These are phyloP conservation scores for Drosophila imparisetae DNA, from an alignment of 2,888 invertebrate species.

Conservation along the genomic window DNA sequence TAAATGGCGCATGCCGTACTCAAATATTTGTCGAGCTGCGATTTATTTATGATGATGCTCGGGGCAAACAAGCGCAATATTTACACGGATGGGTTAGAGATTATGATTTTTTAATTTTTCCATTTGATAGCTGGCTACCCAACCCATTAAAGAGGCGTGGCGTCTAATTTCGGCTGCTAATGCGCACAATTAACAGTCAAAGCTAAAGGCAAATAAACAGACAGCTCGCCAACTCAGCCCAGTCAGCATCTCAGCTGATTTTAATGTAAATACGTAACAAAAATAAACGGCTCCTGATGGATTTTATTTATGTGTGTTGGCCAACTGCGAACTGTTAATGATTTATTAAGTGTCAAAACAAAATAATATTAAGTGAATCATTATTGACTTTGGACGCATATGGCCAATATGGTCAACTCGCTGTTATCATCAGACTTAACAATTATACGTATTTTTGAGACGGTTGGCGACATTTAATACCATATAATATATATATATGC, in stretches of 20 bases:
- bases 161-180: constrained; percentile 67
- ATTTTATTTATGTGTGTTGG: constrained; percentile 37
- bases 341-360: constrained; percentile 73
- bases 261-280: constrained; percentile 45
- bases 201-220: constrained; percentile 65
- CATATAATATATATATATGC: not conserved
- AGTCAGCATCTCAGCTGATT: constrained; percentile 10
- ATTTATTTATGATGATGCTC: constrained; percentile 73
- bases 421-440: constrained; percentile 41
- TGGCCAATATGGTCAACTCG: constrained; percentile 10
- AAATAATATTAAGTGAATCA: constrained; percentile 44
- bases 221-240: constrained; percentile 2
- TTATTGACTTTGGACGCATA: constrained; percentile 49
- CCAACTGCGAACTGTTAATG: constrained; percentile 51
- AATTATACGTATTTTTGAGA: constrained; percentile 45
- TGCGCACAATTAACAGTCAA: constrained; percentile 71
- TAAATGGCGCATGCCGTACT: constrained; percentile 49
- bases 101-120: constrained; percentile 37
- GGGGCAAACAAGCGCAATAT: constrained; percentile 76
- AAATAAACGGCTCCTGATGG: constrained; percentile 8
- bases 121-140: constrained; percentile 11
- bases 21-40: constrained; percentile 65
- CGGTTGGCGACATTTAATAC: constrained; percentile 37
- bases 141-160: constrained; percentile 49
- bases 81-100: constrained; percentile 64